Conservation (phyloP, 2,113 vertebrate species). For the Pituophis catenifer region DNA sequence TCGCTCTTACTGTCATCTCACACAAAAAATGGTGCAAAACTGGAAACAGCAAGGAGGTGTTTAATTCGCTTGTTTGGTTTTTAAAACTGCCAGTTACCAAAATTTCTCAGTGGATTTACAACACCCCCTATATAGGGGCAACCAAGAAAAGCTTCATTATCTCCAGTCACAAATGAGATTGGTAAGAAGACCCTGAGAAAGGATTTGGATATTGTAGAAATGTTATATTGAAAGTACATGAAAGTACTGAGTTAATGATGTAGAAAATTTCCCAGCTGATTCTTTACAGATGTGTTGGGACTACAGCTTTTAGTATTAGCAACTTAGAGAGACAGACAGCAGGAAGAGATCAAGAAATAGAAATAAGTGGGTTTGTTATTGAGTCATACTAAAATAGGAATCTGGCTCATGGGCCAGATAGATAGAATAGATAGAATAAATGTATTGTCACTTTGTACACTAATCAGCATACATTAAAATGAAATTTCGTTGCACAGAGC, state of each 20-base stretch:
- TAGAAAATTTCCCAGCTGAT: not conserved
- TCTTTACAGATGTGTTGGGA: not conserved
- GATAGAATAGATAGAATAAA: too few species aligned
- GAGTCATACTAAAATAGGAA: not conserved
- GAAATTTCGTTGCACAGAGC: too few species aligned
- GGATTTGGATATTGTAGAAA: not conserved
- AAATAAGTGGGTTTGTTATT: not conserved
- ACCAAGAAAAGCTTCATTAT: not conserved
- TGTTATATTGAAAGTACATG: not conserved
- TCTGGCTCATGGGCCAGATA: not conserved
- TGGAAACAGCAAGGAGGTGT: not conserved
- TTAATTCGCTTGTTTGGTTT: not conserved
- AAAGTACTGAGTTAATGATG: not conserved
- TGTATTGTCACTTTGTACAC: too few species aligned
- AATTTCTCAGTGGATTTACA: not conserved
- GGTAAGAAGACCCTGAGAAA: not conserved
- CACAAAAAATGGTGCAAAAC: not conserved
- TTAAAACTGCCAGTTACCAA: not conserved
- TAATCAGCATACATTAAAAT: too few species aligned
- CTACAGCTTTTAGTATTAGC: not conserved
- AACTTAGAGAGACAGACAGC: not conserved
- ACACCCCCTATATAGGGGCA: not conserved
- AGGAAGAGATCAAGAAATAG: not conserved
- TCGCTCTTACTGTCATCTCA: rapidly evolving
- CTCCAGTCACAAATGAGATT: not conserved